Evolutionary conservation across 2,888 invertebrate genomes (phyloP).

Genomic region (Noctua pronuba): DNA sequence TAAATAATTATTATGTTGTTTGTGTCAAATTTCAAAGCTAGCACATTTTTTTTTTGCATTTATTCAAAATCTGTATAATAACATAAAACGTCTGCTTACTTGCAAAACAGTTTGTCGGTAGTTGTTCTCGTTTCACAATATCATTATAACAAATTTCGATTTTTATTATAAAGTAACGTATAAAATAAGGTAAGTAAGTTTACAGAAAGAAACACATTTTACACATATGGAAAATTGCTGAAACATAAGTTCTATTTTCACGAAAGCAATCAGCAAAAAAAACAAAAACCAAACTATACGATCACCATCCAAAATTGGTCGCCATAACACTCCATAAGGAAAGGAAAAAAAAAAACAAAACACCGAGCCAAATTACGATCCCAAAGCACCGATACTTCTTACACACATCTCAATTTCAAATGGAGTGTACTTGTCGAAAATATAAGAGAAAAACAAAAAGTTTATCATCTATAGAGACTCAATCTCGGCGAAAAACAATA

Average conservation of each 20-base stretch:
- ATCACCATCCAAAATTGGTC: conserved; percentile 3
- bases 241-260: background rate
- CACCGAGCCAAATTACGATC: conserved; percentile 25
- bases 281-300: background rate
- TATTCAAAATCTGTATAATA: no score
- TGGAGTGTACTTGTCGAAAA: conserved; percentile 55
- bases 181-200: no score
- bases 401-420: conserved; percentile 56
- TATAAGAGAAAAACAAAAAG: conserved; percentile 60
- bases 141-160: no score
- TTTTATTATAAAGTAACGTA: no score
- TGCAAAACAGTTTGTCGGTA: no score
- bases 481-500: conserved; percentile 76
- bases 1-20: background rate
- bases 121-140: no score
- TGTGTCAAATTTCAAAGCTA: background rate
- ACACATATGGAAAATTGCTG: no score
- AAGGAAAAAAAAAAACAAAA: conserved; percentile 35
- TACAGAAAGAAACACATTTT: no score
- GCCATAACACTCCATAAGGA: conserved; percentile 9
- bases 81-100: no score
- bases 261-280: conserved; percentile 20
- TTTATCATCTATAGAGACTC: conserved; percentile 70
- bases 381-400: conserved; percentile 50
- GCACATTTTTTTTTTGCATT: no score